Evolutionary conservation across 2,797 vertebrate genomes (phyloP).

Genomic region (Hydrocynus forskahlii): DNA sequence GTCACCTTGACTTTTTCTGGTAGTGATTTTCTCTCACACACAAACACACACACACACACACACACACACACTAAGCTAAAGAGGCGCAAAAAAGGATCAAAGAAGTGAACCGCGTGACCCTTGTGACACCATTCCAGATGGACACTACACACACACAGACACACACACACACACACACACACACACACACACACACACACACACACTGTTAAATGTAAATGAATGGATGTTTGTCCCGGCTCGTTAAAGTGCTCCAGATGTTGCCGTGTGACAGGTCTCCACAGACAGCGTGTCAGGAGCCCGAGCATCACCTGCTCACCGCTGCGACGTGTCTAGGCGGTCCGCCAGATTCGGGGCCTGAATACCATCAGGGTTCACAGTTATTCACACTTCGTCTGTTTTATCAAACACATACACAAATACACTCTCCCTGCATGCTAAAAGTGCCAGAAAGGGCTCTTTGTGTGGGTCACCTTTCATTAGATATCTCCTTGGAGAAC

Average conservation of each 20-base stretch:
- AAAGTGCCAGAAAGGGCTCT: no score
- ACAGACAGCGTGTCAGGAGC: slow-evolving; percentile 23
- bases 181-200: slow-evolving; percentile 21
- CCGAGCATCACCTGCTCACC: slow-evolving; percentile 14
- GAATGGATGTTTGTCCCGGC: slow-evolving; percentile 43
- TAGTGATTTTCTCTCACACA: slow-evolving; percentile 20
- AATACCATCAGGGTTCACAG: slow-evolving; percentile 16
- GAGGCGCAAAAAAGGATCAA: not conserved
- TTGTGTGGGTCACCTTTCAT: no score
- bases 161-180: slow-evolving; percentile 7
- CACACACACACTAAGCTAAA: slow-evolving; percentile 9
- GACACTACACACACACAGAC: slow-evolving; percentile 1
- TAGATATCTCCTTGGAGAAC: no score
- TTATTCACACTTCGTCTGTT: slow-evolving; percentile 18
- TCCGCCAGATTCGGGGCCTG: slow-evolving; percentile 1
- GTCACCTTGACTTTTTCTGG: slow-evolving; percentile 31
- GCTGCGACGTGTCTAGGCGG: slow-evolving; percentile 4
- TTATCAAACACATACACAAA: slow-evolving; percentile 13
- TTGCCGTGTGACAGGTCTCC: slow-evolving; percentile 46
- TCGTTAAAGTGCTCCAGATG: slow-evolving; percentile 52
- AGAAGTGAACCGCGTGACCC: slow-evolving; percentile 30
- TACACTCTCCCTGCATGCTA: not conserved
- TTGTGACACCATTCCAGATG: slow-evolving; percentile 38
- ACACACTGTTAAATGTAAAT: slow-evolving; percentile 34
- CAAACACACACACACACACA: no score